Evolutionary conservation across 2,797 vertebrate species (phyloP), one percentile per base, ranked within the genome.

Genomic region (Kryptopterus vitreolus): DNA sequence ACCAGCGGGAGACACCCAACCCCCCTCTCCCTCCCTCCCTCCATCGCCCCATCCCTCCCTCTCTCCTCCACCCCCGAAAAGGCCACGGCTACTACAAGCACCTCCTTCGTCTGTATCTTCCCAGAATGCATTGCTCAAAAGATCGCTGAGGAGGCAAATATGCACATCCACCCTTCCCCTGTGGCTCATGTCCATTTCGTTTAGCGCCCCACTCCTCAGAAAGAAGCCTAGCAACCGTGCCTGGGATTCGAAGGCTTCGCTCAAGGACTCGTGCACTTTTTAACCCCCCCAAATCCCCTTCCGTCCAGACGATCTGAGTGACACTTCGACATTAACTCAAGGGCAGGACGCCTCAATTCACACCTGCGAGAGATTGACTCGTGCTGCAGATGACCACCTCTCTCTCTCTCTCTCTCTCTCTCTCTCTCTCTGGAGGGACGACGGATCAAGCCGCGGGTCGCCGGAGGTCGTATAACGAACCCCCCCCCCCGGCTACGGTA

Each of bases 131-230:
- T 80, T 74, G 72, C 87, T 89, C 73, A 80, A 81, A 87, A 79
- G 68, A 65, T 69, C 85, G 88, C 81, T 46, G 79, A 88, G 84
- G 86, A 79, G 81, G 85, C 85, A 88, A 77, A 90, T 88, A 92
- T 91, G 90, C 89, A 88, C 91, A 92, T 91, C 85, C 88, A 86
- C 88, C 84, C 87, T 88, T 85, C 55, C n/a, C 35, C 72, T 75
- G 55, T 75, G 53, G 35, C 63, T 65, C 52, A 38, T 84, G 87
- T 87, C 86, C 82, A 80, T 90, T 89, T 87, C 83, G 87, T 83
- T 89, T 89, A 76, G 83, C 84, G 61, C 77, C 80, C 53, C 72
- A 43, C 38, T 58, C 87, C 82, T 83, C 75, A 63, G 80, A 77
- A 87, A 85, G 86, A 87, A 86, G 86, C 83, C 85, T 87, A 89